phyloP scores from a whole-genome alignment of 2,797 vertebrate species.

The Hippoglossus hippoglossus region DNA sequence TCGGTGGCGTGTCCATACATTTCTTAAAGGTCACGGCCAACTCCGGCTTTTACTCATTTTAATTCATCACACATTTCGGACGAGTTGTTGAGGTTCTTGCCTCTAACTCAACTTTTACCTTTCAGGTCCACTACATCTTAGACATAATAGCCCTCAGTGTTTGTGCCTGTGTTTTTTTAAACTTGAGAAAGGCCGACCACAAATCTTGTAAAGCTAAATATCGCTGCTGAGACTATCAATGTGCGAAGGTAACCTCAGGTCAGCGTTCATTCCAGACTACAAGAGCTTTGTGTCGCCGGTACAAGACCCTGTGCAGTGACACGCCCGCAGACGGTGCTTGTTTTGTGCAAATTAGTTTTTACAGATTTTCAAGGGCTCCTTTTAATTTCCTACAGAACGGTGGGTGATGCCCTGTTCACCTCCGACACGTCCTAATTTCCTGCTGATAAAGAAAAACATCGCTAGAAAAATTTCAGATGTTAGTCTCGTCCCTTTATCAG shows the following conservation, averaged over 20 bases:
- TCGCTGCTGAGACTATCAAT: slow-evolving; percentile 34
- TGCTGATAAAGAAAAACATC: slow-evolving; percentile 25
- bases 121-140: slow-evolving; percentile 20
- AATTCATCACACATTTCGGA: slow-evolving; percentile 50
- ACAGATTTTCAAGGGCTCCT: slow-evolving; percentile 20
- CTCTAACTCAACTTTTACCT: slow-evolving; percentile 12
- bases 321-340: slow-evolving; percentile 30
- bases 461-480: slow-evolving; percentile 1
- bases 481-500: neutral
- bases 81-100: slow-evolving; percentile 22
- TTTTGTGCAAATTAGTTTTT: slow-evolving; percentile 57
- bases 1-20: slow-evolving; percentile 52
- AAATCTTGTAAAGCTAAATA: slow-evolving; percentile 24
- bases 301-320: slow-evolving; percentile 36
- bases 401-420: neutral
- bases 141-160: slow-evolving; percentile 21
- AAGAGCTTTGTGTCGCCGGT: slow-evolving; percentile 22
- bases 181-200: neutral
- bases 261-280: slow-evolving; percentile 53
- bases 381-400: slow-evolving; percentile 46
- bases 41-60: slow-evolving; percentile 49
- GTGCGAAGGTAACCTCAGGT: slow-evolving; percentile 47
- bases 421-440: slow-evolving; percentile 38
- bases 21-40: slow-evolving; percentile 69
- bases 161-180: neutral